Base-by-base conservation (phyloP, 2,888 invertebrate species). In the Subacronicta megacephala region DNA sequence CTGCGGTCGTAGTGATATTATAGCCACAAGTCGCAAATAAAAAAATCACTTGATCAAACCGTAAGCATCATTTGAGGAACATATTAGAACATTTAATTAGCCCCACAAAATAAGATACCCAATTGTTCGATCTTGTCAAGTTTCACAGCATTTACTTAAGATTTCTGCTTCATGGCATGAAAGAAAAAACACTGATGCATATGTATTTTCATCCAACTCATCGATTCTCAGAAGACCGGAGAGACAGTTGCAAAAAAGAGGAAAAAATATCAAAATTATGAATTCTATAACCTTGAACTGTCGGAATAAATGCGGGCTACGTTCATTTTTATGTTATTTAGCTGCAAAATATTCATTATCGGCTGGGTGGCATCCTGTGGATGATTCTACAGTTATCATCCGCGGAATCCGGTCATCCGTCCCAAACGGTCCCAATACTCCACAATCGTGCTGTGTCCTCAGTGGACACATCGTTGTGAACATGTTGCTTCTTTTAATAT, bases 291-390 rank as follows among this genome's bases (percentile, higher is more conserved):
- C 76, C 74, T 73, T 71, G 72, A 77, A 76, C 54, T 44, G 50
- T 42, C 56, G 58, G 16, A 63, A 62, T 62, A 36, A 36, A 63
- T 72, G 66, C 57, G 71, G 62, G 62, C 15, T 43, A 38, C 71
- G 71, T 68, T 60, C 47, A 56, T 38, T 54, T 53, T 67, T 71
- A 51, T 62, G 52, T 52, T 42, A 59, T 53, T 70, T 55, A 54
- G 62, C 61, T 63, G 71, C 41, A 70, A 64, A 70, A 68, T 65
- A 66, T 56, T 56, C 62, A 66, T 72, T 89, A 90, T 89, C 89
- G 79, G 72, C 35, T 47, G 49, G 51, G 60, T 64, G 66, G 77
- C 87, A 80, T 90, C 90, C 90, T 89, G 88, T 71, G 88, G 88
- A 89, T 89, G 85, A 87, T 78, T 69, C 52, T 72, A 42, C 54